These are phyloP conservation scores for Drosophila koepferae DNA, from an alignment of 2,888 invertebrate species.

Conservation along the genomic window DNA sequence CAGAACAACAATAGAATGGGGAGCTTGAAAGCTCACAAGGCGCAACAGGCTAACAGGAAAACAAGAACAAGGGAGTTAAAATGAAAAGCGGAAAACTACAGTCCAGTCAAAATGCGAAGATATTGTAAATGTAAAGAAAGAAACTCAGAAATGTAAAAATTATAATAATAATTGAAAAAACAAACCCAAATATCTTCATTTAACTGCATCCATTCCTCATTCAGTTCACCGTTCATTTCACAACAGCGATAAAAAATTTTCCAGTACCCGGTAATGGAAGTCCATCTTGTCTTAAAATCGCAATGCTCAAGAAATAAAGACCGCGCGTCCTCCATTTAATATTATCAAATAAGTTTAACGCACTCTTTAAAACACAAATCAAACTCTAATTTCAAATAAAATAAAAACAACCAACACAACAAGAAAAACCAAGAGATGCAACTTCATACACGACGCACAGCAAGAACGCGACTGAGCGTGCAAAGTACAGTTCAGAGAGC, in stretches of 20 bases:
- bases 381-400: neutral
- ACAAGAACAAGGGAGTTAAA: conserved; percentile 18
- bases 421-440: neutral
- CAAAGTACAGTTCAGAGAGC: neutral
- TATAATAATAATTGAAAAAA: conserved; percentile 44
- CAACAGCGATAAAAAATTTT: conserved; percentile 76
- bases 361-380: conserved; percentile 4
- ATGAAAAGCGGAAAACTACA: conserved; percentile 3
- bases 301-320: conserved; percentile 8
- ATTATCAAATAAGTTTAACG: conserved; percentile 1
- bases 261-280: conserved; percentile 63
- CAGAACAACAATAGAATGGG: too few relatives aligned
- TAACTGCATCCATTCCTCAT: conserved; percentile 80
- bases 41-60: conserved; percentile 36
- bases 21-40: conserved; percentile 20
- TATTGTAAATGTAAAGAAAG: neutral
- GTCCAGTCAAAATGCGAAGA: conserved; percentile 3
- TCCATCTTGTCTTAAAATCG: conserved; percentile 1
- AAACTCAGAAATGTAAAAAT: conserved; percentile 8
- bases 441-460: neutral
- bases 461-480: neutral
- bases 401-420: too few relatives aligned
- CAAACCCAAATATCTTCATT: conserved; percentile 84
- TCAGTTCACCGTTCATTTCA: conserved; percentile 77
- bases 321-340: conserved; percentile 40